phyloP scores from a whole-genome alignment of 1,140 invertebrate species.

The Berghia stephanieae region DNA sequence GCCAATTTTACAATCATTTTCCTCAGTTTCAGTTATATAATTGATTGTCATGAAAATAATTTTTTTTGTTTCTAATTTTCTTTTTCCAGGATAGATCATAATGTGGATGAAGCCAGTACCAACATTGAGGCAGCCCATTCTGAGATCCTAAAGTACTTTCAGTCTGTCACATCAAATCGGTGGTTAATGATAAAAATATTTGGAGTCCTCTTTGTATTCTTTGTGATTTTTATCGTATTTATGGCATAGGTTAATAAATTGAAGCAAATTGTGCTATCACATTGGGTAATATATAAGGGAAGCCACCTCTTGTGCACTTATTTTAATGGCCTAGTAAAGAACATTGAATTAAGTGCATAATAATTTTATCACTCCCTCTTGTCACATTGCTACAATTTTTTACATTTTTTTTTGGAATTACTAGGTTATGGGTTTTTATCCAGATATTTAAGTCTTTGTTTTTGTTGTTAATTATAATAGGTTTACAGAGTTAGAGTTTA shows the following conservation, averaged over 20 bases:
- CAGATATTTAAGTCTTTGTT: background rate
- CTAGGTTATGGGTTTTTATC: background rate
- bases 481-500: no score
- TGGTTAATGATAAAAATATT: conserved; percentile 99
- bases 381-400: background rate
- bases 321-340: no score
- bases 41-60: background rate
- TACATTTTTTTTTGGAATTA: background rate
- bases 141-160: conserved; percentile 98
- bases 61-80: conserved; percentile 28
- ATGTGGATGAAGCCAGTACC: conserved; percentile 93
- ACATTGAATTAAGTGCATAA: background rate
- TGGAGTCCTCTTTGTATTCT: conserved; percentile 97
- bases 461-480: background rate
- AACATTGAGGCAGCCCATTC: conserved; percentile 98
- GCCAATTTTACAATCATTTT: no score
- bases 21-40: background rate
- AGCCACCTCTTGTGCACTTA: no score
- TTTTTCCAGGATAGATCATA: conserved; percentile 88
- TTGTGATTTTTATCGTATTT: conserved; percentile 98
- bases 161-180: conserved; percentile 94
- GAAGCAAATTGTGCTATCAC: background rate
- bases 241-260: conserved; percentile 63
- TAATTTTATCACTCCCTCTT: background rate
- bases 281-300: background rate